phyloP scores from a whole-genome alignment of 2,888 invertebrate genomes.

The Aradus depressus region DNA sequence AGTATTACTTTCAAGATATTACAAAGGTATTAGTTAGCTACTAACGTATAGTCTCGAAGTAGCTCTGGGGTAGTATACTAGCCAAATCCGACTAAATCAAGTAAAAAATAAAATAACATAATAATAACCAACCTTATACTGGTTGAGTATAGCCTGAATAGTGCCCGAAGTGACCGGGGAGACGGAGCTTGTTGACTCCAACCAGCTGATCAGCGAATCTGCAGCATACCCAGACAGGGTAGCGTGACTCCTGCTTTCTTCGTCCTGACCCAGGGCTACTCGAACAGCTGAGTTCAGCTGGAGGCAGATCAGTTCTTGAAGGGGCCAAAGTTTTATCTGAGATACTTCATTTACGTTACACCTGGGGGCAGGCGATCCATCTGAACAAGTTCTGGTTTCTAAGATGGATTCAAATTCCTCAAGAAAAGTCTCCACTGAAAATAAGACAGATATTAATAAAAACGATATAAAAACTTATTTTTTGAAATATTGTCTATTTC shows the following conservation, averaged over 20 bases:
- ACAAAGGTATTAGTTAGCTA: no score
- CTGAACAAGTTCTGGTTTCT: background rate
- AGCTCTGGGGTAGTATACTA: no score
- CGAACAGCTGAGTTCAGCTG: conserved; percentile 19
- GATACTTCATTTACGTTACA: background rate
- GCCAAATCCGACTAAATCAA: no score
- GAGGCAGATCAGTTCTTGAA: conserved; percentile 22
- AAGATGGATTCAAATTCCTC: conserved; percentile 8
- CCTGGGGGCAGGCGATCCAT: background rate
- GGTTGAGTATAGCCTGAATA: background rate
- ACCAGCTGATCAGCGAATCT: conserved; percentile 14
- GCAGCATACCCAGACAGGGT: no score
- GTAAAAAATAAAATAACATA: background rate
- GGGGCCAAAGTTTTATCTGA: conserved; percentile 24
- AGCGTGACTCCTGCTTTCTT: background rate
- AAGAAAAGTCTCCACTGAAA: conserved; percentile 2
- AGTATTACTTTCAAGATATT: no score
- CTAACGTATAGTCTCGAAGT: no score
- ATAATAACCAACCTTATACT: background rate
- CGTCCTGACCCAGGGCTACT: background rate
- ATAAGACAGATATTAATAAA: background rate
- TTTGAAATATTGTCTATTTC: no score
- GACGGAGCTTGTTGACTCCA: conserved; percentile 5
- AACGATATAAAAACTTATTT: no score
- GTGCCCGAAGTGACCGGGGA: conserved; percentile 11